A percentile compares a stretch with the other conserved stretches of the same genome.
These are phyloP conservation scores for Strix occidentalis DNA, from an alignment of 2,797 vertebrate genomes.

Conservation along the genomic window DNA sequence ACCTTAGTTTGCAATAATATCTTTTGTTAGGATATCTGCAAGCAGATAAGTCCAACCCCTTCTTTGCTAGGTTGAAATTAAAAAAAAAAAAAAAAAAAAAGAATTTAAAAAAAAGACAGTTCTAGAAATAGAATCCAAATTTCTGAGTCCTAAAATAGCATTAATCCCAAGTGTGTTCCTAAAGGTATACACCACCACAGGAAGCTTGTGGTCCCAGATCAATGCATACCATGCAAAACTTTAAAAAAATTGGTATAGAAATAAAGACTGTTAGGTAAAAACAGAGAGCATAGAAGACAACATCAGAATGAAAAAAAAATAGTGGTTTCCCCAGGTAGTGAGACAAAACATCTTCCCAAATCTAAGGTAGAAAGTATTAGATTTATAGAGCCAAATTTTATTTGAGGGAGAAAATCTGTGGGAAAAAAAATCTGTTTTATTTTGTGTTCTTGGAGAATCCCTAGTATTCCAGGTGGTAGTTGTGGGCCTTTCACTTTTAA, in stretches of 20 bases:
- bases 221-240: not conserved
- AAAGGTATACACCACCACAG: not conserved
- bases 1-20: not conserved
- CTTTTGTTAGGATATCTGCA: not conserved
- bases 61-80: not conserved
- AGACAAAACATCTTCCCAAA: not conserved
- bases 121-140: not conserved
- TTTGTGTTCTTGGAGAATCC: not conserved
- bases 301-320: not conserved
- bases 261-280: not conserved
- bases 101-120: too few species aligned
- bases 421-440: not conserved
- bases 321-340: not conserved
- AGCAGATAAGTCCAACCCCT: not conserved
- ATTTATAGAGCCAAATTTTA: not conserved
- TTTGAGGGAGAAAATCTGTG: not conserved
- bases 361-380: not conserved
- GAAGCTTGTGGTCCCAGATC: not conserved
- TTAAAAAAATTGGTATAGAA: not conserved
- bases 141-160: not conserved
- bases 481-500: not conserved
- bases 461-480: not conserved
- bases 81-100: not conserved
- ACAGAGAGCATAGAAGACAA: not conserved
- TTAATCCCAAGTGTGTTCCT: not conserved